Conservation (phyloP, 2,113 vertebrate genomes). For the Bufo gargarizans region DNA sequence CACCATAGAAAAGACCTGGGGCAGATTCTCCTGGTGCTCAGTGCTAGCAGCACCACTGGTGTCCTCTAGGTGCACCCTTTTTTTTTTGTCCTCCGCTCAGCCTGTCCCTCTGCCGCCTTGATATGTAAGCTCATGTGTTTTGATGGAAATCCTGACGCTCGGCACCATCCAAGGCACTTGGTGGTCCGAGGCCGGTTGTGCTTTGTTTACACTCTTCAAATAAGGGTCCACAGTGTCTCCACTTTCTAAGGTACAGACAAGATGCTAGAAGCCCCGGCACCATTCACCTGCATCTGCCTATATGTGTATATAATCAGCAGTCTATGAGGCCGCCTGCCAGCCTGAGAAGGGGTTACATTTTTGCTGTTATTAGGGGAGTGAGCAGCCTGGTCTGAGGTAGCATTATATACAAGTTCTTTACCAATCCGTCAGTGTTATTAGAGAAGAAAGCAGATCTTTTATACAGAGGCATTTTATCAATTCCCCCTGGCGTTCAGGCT, state of each 20-base stretch:
- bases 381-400: conserved; percentile 51
- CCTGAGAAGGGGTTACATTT: conserved; percentile 50
- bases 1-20: not conserved
- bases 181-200: not conserved
- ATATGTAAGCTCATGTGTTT: not conserved
- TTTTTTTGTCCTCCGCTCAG: not conserved
- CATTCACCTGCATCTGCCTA: conserved; percentile 2
- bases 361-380: conserved; percentile 51
- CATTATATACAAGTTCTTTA: conserved; percentile 54
- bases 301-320: conserved; percentile 12
- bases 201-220: not conserved
- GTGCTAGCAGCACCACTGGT: not conserved
- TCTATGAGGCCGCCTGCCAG: conserved; percentile 9
- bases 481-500: conserved; percentile 43
- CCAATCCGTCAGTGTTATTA: conserved; percentile 57
- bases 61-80: not conserved
- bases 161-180: not conserved
- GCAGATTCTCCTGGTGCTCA: not conserved
- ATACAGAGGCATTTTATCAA: conserved; percentile 58
- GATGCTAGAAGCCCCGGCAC: conserved; percentile 14
- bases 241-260: conserved; percentile 11
- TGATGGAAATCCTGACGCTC: not conserved
- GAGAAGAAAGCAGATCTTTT: conserved; percentile 57
- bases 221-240: not conserved
- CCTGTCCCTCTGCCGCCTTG: not conserved